Evolutionary conservation across 2,888 invertebrate genomes (phyloP).

Genomic region (Cephus pygmeus): DNA sequence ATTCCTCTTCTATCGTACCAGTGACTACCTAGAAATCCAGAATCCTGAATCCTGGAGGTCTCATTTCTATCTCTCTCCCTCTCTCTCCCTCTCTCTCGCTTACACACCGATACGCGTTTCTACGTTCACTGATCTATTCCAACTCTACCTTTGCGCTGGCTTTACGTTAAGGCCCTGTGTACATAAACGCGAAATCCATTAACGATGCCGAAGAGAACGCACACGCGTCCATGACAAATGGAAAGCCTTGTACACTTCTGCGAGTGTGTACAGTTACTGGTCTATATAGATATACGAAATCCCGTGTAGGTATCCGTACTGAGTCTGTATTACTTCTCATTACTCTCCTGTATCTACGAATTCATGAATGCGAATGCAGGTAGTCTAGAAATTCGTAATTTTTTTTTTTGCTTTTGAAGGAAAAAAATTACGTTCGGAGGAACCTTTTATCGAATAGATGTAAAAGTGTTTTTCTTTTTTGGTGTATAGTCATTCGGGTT

Average conservation of each 20-base stretch:
- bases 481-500: not conserved
- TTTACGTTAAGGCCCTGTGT: constrained; percentile 25
- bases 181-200: constrained; percentile 39
- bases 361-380: not conserved
- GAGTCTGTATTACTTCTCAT: not conserved
- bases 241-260: not conserved
- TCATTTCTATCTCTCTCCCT: constrained; percentile 4
- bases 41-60: not conserved
- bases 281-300: not conserved
- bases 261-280: not conserved
- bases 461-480: not conserved
- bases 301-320: not conserved
- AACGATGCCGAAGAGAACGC: constrained; percentile 24
- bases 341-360: not conserved
- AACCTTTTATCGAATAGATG: not conserved
- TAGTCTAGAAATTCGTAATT: not conserved
- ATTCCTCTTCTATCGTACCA: not conserved
- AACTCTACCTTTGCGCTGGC: constrained; percentile 10
- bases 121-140: constrained; percentile 21
- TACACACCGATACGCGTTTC: constrained; percentile 11
- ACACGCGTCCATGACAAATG: not conserved
- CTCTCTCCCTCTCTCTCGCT: constrained; percentile 13
- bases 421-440: not conserved
- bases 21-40: not conserved
- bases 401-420: not conserved